These are phyloP conservation scores for Lophochroa leadbeateri DNA, from an alignment of 2,113 vertebrate genomes.

Conservation along the genomic window DNA sequence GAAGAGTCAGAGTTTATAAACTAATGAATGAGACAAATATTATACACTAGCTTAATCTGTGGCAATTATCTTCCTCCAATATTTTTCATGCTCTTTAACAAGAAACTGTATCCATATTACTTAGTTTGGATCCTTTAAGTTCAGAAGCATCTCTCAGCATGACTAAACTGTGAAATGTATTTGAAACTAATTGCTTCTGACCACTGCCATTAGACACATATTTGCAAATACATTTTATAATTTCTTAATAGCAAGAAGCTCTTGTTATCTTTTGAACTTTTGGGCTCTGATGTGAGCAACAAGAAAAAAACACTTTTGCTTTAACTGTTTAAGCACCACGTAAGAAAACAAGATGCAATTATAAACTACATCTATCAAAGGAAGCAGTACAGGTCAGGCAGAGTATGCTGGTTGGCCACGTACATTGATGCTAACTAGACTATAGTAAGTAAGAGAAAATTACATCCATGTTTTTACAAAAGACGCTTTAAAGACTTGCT, in stretches of 20 bases:
- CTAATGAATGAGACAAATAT: constrained; percentile 24
- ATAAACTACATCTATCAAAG: background rate
- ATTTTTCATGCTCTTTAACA: constrained; percentile 15
- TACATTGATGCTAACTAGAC: background rate
- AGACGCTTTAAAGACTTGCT: background rate
- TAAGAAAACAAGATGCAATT: background rate
- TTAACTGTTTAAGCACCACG: background rate
- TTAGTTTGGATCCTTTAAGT: constrained; percentile 34
- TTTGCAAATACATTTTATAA: constrained; percentile 36
- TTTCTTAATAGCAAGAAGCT: background rate
- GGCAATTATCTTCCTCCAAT: constrained; percentile 16
- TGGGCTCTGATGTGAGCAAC: background rate
- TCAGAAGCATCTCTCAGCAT: constrained; percentile 29
- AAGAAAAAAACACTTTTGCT: background rate
- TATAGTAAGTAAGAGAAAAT: background rate
- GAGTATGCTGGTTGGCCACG: background rate
- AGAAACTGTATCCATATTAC: background rate
- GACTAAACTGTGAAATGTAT: constrained; percentile 46
- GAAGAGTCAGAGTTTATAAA: background rate
- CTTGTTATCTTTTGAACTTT: constrained; percentile 22
- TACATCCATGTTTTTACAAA: background rate
- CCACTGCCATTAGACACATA: constrained; percentile 33
- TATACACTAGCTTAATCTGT: background rate
- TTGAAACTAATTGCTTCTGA: constrained; percentile 62
- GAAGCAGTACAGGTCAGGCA: background rate